Base-by-base conservation (phyloP, 2,888 invertebrate genomes). In the Vanessa cardui region DNA sequence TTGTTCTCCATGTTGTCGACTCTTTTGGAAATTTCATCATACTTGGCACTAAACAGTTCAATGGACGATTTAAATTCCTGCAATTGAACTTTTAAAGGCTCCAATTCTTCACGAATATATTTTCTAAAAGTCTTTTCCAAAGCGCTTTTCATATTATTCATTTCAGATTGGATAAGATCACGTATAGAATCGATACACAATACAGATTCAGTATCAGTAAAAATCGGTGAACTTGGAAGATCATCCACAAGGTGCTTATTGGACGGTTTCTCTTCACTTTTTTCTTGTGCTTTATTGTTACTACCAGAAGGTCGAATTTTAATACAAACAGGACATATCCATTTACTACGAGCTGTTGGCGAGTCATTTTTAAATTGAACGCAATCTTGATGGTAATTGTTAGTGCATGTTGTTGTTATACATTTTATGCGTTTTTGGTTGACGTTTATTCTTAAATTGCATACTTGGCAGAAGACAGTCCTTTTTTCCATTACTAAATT, bases 341-440 rank as follows among this genome's bases (percentile, higher is more conserved):
- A 52, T 26, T 20, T 52, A 26, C 52, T 52, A 52, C 52, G 52
- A 15, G 52, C 52, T 20, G 20, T 18, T 21, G 52, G 52, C 20
- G 20, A 21, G 20, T 52, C 52, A 52, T 52, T 52, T 21, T 21
- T 20, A 26, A 52, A 52, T 26, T 52, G 6, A 21, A 18, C 20
- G 20, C 50, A 50, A 20, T 52, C 52, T 52, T 52, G 52, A 26
- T 52, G 52, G 52, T 52, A 52, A 26, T 21, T 52, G 52, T 52
- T 21, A 18, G 52, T 21, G 52, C 52, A 52, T 9, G 20, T 20
- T 9, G 52, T 9, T 20, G 8, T 18, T 21, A 9, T 52, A 52
- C 52, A 52, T 26, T 52, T 52, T 52, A 52, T 8, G 20, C 52
- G 52, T 52, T 52, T 52, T 52, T 52, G 52, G 26, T 20, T 52